These are phyloP conservation scores for Todiramphus saurophagus DNA, from an alignment of 2,113 vertebrate species.

Conservation along the genomic window DNA sequence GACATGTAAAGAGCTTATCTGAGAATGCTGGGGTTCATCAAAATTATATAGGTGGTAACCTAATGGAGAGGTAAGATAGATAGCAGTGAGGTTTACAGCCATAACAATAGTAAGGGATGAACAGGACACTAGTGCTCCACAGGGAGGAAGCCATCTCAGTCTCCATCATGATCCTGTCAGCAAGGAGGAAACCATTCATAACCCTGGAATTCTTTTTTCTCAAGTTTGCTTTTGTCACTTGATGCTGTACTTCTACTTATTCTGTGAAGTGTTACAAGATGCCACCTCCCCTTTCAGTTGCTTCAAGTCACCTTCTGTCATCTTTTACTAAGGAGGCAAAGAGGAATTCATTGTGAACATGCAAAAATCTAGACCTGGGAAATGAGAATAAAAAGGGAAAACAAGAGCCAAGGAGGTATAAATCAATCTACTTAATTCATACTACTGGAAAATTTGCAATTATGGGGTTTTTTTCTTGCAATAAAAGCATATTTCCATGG, in stretches of 20 bases:
- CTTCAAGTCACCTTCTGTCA: not conserved
- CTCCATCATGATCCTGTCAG: not conserved
- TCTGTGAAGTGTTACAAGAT: not conserved
- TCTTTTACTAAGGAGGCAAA: not conserved
- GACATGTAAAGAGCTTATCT: not conserved
- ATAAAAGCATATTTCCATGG: not conserved
- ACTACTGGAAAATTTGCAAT: not conserved
- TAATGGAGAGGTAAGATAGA: not conserved
- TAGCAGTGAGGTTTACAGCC: not conserved
- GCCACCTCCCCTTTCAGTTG: not conserved
- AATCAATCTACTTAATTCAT: not conserved
- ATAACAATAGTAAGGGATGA: not conserved
- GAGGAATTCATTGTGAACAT: not conserved
- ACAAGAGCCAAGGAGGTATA: not conserved
- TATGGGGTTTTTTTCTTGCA: not conserved
- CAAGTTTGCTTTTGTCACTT: not conserved
- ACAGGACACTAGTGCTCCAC: not conserved
- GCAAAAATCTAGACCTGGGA: not conserved
- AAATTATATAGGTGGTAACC: not conserved
- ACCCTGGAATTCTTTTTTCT: not conserved
- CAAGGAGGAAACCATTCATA: not conserved
- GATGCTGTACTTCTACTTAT: not conserved
- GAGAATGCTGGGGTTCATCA: not conserved
- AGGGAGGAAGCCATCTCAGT: not conserved
- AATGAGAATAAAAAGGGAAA: not conserved